phyloP scores from a whole-genome alignment of 2,888 invertebrate species.

The Flabesymbios commensalis region DNA sequence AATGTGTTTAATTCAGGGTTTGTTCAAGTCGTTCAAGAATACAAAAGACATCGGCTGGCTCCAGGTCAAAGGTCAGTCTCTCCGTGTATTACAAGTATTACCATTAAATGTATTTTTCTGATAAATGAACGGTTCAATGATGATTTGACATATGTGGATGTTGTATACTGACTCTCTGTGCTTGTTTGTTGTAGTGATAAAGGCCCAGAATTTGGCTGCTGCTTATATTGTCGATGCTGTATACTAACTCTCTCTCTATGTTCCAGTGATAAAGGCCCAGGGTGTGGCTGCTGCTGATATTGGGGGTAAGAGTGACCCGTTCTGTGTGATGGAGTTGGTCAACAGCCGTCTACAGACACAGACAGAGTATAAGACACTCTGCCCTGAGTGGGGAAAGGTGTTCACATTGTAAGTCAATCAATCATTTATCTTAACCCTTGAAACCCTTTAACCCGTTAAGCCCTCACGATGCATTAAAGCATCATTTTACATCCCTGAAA shows the following conservation, averaged over 20 bases:
- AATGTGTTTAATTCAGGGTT: no score
- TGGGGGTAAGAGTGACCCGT: constrained; percentile 97
- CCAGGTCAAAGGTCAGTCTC: constrained; percentile 74
- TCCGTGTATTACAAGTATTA: background rate
- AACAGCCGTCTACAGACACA: constrained; percentile 95
- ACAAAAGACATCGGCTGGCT: constrained; percentile 89
- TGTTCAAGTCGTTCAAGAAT: constrained; percentile 73
- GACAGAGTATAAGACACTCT: constrained; percentile 96
- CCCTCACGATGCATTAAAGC: no score
- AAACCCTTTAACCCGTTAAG: no score
- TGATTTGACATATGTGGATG: no score
- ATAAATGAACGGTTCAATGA: no score
- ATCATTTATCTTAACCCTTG: no score
- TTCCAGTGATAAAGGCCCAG: constrained; percentile 74
- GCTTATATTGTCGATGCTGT: no score
- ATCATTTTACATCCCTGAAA: no score
- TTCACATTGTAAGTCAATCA: constrained; percentile 91
- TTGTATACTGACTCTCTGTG: no score
- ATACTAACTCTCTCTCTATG: no score
- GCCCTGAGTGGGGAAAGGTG: constrained; percentile 97
- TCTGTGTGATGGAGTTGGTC: constrained; percentile 93
- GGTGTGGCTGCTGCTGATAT: constrained; percentile 93
- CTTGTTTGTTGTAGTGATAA: no score
- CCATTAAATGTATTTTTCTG: background rate
- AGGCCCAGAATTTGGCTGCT: no score